These are phyloP conservation scores for Nysson spinosus DNA, from an alignment of 2,888 invertebrate genomes.

Conservation along the genomic window DNA sequence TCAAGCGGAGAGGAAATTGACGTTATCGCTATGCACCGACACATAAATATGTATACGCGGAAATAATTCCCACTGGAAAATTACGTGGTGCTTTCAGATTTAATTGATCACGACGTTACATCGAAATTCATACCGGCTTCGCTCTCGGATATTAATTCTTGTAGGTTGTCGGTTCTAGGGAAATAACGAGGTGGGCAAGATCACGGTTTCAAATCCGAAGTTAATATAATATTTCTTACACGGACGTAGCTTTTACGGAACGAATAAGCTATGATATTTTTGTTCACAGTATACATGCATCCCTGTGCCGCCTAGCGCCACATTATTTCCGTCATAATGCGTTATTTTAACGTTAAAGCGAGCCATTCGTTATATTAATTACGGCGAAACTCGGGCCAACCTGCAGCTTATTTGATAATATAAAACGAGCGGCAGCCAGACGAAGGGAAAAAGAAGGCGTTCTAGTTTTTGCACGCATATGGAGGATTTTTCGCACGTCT, in stretches of 20 bases:
- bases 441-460: not conserved
- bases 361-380: conserved; percentile 65
- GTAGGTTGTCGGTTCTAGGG: no score
- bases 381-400: conserved; percentile 49
- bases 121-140: no score
- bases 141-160: no score
- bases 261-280: conserved; percentile 22
- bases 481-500: conserved; percentile 20
- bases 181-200: no score
- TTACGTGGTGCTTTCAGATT: conserved; percentile 28
- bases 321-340: conserved; percentile 61
- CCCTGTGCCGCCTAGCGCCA: conserved; percentile 31
- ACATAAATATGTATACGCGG: conserved; percentile 22
- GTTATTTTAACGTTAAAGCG: conserved; percentile 63
- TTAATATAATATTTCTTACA: no score
- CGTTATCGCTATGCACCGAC: conserved; percentile 11
- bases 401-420: conserved; percentile 55
- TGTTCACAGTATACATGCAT: not conserved
- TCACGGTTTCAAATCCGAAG: no score
- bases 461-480: conserved; percentile 25
- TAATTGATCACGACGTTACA: conserved; percentile 7
- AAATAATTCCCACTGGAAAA: conserved; percentile 22
- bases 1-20: conserved; percentile 1
- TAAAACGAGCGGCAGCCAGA: conserved; percentile 23
- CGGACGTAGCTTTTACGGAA: conserved; percentile 9